Evolutionary conservation across 37 sponge, comb jelly and placozoan species (phyloP).

Genomic region (Ephydatia muelleri): DNA sequence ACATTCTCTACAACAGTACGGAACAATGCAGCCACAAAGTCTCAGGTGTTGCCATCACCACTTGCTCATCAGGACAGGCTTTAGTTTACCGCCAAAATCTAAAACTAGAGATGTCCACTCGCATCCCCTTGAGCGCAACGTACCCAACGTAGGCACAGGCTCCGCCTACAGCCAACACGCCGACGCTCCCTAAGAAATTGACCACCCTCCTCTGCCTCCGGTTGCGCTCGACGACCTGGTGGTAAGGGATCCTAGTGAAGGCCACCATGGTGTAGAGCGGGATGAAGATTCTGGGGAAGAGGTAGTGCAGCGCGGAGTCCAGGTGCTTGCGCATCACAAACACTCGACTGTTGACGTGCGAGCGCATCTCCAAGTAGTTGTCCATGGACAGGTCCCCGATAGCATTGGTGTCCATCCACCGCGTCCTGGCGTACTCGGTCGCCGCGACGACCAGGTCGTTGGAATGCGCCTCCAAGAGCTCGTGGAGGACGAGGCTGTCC

Average conservation of each 20-base stretch:
- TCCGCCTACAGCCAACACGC: not conserved
- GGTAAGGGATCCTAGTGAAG: constrained; percentile 82
- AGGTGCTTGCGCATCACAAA: constrained; percentile 63
- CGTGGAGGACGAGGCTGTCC: constrained; percentile 78
- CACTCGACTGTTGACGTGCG: constrained; percentile 60
- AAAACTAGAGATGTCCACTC: not conserved
- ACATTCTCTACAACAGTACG: no score
- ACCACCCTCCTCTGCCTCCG: constrained; percentile 49
- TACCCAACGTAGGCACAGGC: not conserved
- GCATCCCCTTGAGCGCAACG: not conserved
- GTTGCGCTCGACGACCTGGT: constrained; percentile 24
- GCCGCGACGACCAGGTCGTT: constrained; percentile 51
- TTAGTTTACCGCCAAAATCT: not conserved
- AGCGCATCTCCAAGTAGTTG: constrained; percentile 92
- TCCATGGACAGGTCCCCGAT: constrained; percentile 91
- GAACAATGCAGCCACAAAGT: no score
- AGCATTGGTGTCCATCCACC: constrained; percentile 67
- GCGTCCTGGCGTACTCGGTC: constrained; percentile 40
- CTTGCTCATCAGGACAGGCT: no score
- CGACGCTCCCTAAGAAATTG: not conserved
- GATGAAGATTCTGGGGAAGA: constrained; percentile 65
- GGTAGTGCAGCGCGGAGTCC: constrained; percentile 49
- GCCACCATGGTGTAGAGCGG: constrained; percentile 88
- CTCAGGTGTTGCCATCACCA: no score
- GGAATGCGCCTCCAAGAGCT: constrained; percentile 20